Evolutionary conservation across 2,113 vertebrate genomes (phyloP).

Genomic region (rat (Rattus norvegicus)): DNA sequence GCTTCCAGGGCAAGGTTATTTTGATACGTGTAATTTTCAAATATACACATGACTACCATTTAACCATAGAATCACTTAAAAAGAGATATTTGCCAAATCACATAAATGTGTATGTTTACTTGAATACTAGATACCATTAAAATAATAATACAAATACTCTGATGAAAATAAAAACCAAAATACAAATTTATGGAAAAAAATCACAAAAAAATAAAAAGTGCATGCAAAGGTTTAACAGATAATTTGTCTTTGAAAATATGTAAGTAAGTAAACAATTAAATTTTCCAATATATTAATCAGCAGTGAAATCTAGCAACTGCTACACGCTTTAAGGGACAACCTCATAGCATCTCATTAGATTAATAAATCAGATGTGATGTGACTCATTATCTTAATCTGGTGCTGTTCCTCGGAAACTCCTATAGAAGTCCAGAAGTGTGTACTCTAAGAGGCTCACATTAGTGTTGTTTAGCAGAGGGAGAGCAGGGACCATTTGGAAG

Average conservation of each 20-base stretch:
- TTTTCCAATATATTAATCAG: not conserved
- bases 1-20: not conserved
- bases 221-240: not conserved
- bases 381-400: not conserved
- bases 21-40: not conserved
- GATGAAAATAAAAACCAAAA: not conserved
- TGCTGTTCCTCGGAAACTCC: fast-evolving
- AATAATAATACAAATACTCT: not conserved
- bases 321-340: not conserved
- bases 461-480: not conserved
- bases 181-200: not conserved
- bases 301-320: not conserved
- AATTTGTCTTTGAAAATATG: not conserved
- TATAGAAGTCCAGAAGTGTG: fast-evolving
- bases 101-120: not conserved
- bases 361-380: not conserved
- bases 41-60: not conserved
- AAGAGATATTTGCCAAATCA: not conserved
- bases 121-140: not conserved
- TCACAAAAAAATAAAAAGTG: not conserved
- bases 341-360: too few species aligned
- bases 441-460: fast-evolving
- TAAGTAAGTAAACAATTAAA: not conserved
- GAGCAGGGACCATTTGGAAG: not conserved
- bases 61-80: not conserved